Conservation (phyloP, 2,888 invertebrate genomes). For the Marasmarcha lunaedactyla region DNA sequence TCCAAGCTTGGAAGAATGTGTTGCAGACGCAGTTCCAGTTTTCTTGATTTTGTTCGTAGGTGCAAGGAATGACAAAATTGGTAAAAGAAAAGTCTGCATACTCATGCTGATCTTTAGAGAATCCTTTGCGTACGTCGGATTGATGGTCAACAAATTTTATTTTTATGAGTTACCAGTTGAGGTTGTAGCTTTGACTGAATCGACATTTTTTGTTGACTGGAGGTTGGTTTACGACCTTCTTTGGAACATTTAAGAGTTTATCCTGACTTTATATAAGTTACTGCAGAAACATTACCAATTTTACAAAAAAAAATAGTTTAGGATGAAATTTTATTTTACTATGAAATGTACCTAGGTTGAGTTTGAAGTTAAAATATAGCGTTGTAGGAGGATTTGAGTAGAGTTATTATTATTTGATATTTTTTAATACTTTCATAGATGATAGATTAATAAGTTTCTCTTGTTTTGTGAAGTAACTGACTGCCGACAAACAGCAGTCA, state of each 20-base stretch:
- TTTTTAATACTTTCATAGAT: too few species aligned
- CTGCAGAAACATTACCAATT: too few species aligned
- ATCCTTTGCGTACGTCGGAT: constrained; percentile 74
- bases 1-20: constrained; percentile 81
- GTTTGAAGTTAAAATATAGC: too few species aligned
- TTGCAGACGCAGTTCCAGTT: constrained; percentile 79
- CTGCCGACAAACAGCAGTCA: too few species aligned
- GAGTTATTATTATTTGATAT: too few species aligned
- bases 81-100: constrained; percentile 77
- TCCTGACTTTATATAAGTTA: too few species aligned
- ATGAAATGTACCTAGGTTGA: too few species aligned
- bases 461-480: too few species aligned
- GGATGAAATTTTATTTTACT: too few species aligned
- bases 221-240: constrained; percentile 89
- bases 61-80: constrained; percentile 74
- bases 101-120: constrained; percentile 79
- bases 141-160: constrained; percentile 77
- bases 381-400: too few species aligned
- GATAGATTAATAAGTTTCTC: too few species aligned
- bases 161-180: constrained; percentile 84
- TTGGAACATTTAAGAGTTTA: constrained; percentile 89
- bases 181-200: constrained; percentile 80
- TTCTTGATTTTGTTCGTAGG: constrained; percentile 80
- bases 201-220: constrained; percentile 83
- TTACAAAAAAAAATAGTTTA: too few species aligned